Conservation (phyloP, 2,888 invertebrate genomes). For the Catocala nupta region DNA sequence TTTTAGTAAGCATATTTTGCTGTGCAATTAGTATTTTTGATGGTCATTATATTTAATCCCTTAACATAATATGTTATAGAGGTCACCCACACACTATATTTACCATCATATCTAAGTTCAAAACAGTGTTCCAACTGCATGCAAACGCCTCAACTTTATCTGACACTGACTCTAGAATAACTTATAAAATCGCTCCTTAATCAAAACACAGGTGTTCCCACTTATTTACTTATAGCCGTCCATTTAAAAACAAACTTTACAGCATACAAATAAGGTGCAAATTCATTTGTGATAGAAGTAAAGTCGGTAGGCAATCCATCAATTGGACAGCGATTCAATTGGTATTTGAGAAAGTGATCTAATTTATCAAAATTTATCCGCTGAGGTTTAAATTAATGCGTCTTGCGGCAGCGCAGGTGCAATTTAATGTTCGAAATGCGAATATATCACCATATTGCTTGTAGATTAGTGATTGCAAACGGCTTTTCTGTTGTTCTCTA, state of each 20-base stretch:
- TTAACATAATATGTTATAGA: no score
- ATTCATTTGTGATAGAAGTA: conserved; percentile 32
- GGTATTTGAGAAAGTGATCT: conserved; percentile 61
- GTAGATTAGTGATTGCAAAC: conserved; percentile 34
- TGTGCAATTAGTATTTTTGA: no score
- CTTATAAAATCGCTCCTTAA: conserved; percentile 47
- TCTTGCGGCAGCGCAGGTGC: conserved; percentile 53
- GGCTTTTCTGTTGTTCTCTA: conserved; percentile 25
- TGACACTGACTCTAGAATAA: conserved; percentile 38
- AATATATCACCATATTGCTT: conserved; percentile 38
- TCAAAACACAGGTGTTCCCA: conserved; percentile 53
- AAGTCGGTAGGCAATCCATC: conserved; percentile 57
- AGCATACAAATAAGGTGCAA: conserved; percentile 30
- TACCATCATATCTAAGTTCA: conserved; percentile 18
- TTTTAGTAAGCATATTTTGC: no score
- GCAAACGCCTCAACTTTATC: conserved; percentile 38
- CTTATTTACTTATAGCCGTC: conserved; percentile 7
- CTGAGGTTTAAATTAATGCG: conserved; percentile 52
- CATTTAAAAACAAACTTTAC: conserved; percentile 16
- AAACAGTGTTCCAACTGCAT: conserved; percentile 20
- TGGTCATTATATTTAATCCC: no score
- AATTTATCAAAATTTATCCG: conserved; percentile 68
- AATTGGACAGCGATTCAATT: conserved; percentile 57
- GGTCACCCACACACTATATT: no score
- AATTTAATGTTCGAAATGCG: conserved; percentile 30